A percentile compares a stretch with the other conserved stretches of the same genome.
phyloP scores from a whole-genome alignment of 2,113 vertebrate genomes.

The Stigmatopora nigra region DNA sequence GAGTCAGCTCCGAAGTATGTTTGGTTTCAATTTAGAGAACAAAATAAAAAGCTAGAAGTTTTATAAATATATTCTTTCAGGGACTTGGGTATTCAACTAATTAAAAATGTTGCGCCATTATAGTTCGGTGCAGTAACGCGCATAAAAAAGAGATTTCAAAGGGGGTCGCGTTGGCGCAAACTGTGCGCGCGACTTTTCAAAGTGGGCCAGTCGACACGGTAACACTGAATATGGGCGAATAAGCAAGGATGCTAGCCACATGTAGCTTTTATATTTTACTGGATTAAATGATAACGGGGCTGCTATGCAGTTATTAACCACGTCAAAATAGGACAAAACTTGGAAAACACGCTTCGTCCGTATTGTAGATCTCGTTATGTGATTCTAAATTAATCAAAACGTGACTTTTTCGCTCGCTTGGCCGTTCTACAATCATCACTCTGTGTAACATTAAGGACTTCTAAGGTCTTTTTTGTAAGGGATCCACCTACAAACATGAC shows the following conservation, averaged over 20 bases:
- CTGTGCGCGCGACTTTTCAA: conserved; percentile 68
- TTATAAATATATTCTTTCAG: not conserved
- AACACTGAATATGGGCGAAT: conserved; percentile 22
- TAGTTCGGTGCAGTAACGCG: not conserved
- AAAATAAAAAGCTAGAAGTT: not conserved
- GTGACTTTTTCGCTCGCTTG: not conserved
- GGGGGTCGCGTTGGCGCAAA: conserved; percentile 54
- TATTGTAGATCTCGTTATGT: not conserved
- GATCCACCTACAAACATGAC: not conserved
- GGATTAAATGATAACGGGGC: not conserved
- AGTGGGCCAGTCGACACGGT: conserved; percentile 32
- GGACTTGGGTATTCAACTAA: not conserved
- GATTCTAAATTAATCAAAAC: conserved; percentile 10
- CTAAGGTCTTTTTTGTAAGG: not conserved
- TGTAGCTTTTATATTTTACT: conserved; percentile 8
- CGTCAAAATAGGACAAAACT: accelerated
- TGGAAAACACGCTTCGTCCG: not conserved
- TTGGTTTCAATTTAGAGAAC: not conserved
- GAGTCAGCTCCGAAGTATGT: not conserved
- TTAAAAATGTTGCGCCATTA: not conserved
- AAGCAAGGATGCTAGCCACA: not conserved
- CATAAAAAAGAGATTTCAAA: not conserved
- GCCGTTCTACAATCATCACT: conserved; percentile 20
- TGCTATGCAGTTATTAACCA: accelerated
- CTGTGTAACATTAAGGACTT: not conserved